phyloP scores from a whole-genome alignment of 1,140 invertebrate species.

The Diprion similis region DNA sequence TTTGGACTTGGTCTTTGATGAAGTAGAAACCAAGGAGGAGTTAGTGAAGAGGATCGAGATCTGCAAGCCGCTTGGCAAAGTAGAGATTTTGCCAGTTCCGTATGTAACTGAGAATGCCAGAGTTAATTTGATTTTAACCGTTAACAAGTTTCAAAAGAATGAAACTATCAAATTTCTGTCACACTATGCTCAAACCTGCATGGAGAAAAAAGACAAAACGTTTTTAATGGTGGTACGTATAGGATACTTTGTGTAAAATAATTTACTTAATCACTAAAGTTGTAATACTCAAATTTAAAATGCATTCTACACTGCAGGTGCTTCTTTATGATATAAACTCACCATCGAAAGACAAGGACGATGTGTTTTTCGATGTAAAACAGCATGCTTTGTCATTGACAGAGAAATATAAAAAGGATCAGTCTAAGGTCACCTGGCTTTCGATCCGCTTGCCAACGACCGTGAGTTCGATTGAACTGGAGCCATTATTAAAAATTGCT shows the following conservation, averaged over 20 bases:
- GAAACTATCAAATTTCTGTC: constrained; percentile 71
- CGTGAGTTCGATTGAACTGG: constrained; percentile 44
- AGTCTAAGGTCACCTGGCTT: constrained; percentile 74
- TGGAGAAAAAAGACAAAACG: constrained; percentile 80
- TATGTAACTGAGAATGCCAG: constrained; percentile 90
- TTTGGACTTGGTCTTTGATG: constrained; percentile 73
- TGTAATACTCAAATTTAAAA: constrained; percentile 8
- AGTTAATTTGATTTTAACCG: constrained; percentile 77
- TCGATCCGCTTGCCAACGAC: constrained; percentile 69
- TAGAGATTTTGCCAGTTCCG: constrained; percentile 85
- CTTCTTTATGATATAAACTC: constrained; percentile 67
- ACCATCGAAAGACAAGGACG: constrained; percentile 70
- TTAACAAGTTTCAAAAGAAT: constrained; percentile 62
- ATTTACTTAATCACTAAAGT: constrained; percentile 25
- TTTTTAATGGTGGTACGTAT: constrained; percentile 72
- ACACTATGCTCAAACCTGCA: constrained; percentile 73
- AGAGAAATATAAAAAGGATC: constrained; percentile 73
- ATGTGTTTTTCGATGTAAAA: constrained; percentile 73
- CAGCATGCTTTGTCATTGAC: constrained; percentile 66
- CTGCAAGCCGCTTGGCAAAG: constrained; percentile 80
- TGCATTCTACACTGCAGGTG: constrained; percentile 62
- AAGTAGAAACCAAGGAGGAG: constrained; percentile 49
- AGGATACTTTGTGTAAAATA: constrained; percentile 30
- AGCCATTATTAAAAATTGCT: constrained; percentile 67
- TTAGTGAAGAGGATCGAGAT: constrained; percentile 68